Conservation (phyloP, 2,797 vertebrate species). For the Helostoma temminkii region DNA sequence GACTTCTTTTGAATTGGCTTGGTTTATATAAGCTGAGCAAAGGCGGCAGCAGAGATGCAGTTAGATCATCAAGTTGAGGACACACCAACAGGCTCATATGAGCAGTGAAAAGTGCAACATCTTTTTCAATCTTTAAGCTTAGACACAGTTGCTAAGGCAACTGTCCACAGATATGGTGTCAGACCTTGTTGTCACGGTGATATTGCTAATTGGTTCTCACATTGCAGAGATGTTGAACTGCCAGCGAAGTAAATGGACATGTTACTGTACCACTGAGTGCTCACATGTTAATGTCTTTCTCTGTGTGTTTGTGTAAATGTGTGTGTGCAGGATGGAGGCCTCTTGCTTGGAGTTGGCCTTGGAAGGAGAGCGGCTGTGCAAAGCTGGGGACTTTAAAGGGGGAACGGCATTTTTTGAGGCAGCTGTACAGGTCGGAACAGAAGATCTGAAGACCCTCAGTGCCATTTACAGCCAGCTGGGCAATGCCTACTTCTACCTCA, state of each 20-base stretch:
- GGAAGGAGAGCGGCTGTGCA: slow-evolving; percentile 96
- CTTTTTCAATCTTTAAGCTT: slow-evolving; percentile 51
- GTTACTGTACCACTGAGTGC: slow-evolving; percentile 1
- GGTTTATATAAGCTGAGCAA: background rate
- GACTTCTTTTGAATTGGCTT: slow-evolving; percentile 26
- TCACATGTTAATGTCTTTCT: background rate
- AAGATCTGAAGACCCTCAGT: slow-evolving; percentile 97
- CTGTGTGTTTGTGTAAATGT: background rate
- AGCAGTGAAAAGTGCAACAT: slow-evolving; percentile 31
- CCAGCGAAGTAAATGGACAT: slow-evolving; percentile 9
- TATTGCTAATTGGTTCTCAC: slow-evolving; percentile 34
- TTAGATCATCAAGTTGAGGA: background rate
- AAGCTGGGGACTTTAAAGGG: slow-evolving; percentile 94
- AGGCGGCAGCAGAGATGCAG: background rate
- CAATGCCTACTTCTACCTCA: slow-evolving; percentile 98
- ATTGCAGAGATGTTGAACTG: slow-evolving; percentile 33
- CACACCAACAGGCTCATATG: background rate
- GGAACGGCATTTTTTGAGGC: slow-evolving; percentile 96
- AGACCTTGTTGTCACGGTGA: slow-evolving; percentile 70
- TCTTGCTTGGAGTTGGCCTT: slow-evolving; percentile 96
- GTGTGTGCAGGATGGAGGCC: slow-evolving; percentile 91
- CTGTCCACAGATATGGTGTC: slow-evolving; percentile 49
- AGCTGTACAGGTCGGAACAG: slow-evolving; percentile 95
- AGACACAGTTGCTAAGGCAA: slow-evolving; percentile 69
- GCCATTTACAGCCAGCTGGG: slow-evolving; percentile 99